These are phyloP conservation scores for Myzus persicae DNA, from an alignment of 1,140 invertebrate genomes.

Conservation along the genomic window DNA sequence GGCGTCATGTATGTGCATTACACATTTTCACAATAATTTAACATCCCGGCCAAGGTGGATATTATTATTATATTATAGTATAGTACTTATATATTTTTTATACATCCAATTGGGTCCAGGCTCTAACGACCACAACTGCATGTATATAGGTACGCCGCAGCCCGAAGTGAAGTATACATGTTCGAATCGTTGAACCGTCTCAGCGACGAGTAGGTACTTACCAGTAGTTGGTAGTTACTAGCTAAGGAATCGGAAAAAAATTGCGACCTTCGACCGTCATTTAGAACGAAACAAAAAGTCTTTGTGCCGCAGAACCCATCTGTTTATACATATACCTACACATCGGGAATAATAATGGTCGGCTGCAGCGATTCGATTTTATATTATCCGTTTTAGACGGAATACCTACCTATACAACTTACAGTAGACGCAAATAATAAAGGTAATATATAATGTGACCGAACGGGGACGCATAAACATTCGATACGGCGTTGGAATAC, in stretches of 20 bases:
- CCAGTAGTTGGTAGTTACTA: too few relatives aligned
- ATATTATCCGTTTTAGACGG: not conserved
- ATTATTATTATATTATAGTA: not conserved
- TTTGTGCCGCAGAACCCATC: slow-evolving; percentile 11
- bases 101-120: not conserved
- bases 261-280: slow-evolving; percentile 2
- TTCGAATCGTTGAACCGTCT: slow-evolving; percentile 13
- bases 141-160: not conserved
- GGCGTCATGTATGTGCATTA: not conserved
- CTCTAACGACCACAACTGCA: not conserved
- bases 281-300: slow-evolving; percentile 9
- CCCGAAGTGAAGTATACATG: not conserved
- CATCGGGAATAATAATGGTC: not conserved
- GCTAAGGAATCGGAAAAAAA: not conserved
- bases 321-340: not conserved
- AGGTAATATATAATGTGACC: not conserved
- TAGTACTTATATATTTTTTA: too few relatives aligned
- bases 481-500: not conserved
- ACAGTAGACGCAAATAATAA: not conserved
- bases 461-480: not conserved
- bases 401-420: not conserved
- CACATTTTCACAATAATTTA: slow-evolving; percentile 1
- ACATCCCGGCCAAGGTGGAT: not conserved
- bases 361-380: not conserved
- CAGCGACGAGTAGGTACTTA: not conserved